phyloP scores from a whole-genome alignment of 2,797 vertebrate genomes.

The Luscinia megarhynchos region DNA sequence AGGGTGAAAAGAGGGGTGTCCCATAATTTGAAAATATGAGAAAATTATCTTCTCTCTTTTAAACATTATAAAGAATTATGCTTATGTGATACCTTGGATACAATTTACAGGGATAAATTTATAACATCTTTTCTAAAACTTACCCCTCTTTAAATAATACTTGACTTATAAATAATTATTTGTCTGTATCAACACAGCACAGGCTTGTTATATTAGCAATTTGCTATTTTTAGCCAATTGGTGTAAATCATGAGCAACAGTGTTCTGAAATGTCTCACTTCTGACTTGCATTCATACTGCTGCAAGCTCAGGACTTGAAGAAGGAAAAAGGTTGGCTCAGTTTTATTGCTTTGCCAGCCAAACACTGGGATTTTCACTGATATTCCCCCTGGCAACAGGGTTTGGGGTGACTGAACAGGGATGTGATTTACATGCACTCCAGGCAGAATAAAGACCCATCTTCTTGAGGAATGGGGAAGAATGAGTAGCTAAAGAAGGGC shows the following conservation, averaged over 20 bases:
- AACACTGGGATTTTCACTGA: not conserved
- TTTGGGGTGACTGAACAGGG: not conserved
- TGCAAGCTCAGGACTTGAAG: not conserved
- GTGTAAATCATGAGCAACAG: constrained; percentile 31
- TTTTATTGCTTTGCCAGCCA: not conserved
- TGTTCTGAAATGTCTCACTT: constrained; percentile 36
- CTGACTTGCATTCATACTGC: not conserved
- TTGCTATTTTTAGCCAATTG: constrained; percentile 33
- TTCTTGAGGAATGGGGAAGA: not conserved
- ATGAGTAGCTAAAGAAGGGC: not conserved
- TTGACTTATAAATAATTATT: constrained; percentile 44
- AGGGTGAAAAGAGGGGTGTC: not conserved
- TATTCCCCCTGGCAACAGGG: not conserved
- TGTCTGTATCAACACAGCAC: constrained; percentile 28
- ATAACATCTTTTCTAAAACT: not conserved
- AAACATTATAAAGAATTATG: not conserved
- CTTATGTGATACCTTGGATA: not conserved
- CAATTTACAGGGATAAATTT: constrained; percentile 30
- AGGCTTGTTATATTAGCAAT: constrained; percentile 7
- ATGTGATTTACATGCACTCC: not conserved
- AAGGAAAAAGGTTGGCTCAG: not conserved
- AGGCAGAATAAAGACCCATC: not conserved
- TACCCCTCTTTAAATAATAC: not conserved
- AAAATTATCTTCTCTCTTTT: constrained; percentile 2
- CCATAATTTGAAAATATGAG: not conserved